Base-by-base conservation (phyloP, 2,888 invertebrate species). In the Drosophila demipolita region DNA sequence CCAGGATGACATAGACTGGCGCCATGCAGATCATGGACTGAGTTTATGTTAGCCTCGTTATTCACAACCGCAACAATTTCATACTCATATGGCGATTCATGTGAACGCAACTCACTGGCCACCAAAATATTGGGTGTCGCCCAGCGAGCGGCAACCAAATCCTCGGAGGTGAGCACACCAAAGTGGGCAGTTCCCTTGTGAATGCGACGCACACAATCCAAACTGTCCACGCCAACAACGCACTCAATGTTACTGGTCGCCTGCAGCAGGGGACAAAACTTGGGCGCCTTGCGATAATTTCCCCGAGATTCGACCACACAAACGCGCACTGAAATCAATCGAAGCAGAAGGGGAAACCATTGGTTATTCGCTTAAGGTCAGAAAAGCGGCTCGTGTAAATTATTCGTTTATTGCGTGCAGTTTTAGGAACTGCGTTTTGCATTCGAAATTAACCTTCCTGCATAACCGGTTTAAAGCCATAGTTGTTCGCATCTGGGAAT, bases 1-100 rank as follows among this genome's bases (percentile, higher is more conserved):
- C 97, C 97, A 0, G 98, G 96, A 92, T 98, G 97, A 90, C 98
- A 98, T 15, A 97, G 95, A 40, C 94, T 95, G 61, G 95, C 95
- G 40, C 96, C 96, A 66, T 94, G 93, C 38, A 98, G 93, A 76
- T 96, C 94, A 90, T 95, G 92, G 78, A 95, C 93, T 4, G 94
- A 94, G 58, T 94, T 94, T 55, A 96, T 95, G 23, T 94, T 93
- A 0, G 95, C 94, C 55, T 94, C 93, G 72, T 95, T 95, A 50
- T 94, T 94, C 17, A 97, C 95, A 1, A 97, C 94, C 0, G 95
- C 96, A 0, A 96, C 95, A 55, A 96, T 94, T 91, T 95, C 94
- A 82, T 95, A 95, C 77, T 95, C 95, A 78, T 94, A 94, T 15
- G 93, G 91, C 52, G 94, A 94, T 15, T 94, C 91, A 68, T 94